Conservation (phyloP, 2,888 invertebrate species). For the Nomada goodeniana region DNA sequence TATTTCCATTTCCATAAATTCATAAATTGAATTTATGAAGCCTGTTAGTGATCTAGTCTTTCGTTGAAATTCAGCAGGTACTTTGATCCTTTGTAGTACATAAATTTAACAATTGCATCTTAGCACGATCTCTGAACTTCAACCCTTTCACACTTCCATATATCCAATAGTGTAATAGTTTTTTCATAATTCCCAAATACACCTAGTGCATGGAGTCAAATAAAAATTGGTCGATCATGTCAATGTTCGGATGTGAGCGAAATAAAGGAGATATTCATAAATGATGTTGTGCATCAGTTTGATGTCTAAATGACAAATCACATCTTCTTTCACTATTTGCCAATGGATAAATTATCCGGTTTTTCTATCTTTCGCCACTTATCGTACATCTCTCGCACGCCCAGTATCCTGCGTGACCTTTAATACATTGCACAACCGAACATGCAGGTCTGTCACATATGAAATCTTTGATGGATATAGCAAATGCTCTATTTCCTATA, state of each 20-base stretch:
- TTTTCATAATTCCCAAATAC: too few relatives aligned
- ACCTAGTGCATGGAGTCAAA: background rate
- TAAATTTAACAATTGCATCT: too few relatives aligned
- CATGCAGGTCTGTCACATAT: background rate
- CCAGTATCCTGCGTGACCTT: constrained; percentile 6
- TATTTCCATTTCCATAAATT: too few relatives aligned
- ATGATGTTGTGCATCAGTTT: background rate
- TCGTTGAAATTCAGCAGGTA: too few relatives aligned
- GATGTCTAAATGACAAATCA: constrained; percentile 5
- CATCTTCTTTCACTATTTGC: background rate
- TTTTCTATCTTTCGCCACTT: too few relatives aligned
- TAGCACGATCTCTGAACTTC: too few relatives aligned
- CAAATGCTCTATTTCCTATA: background rate
- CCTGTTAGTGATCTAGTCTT: too few relatives aligned
- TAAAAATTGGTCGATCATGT: constrained; percentile 5
- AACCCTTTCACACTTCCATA: too few relatives aligned
- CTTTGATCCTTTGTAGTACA: too few relatives aligned
- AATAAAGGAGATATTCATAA: constrained; percentile 2
- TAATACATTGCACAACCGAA: background rate
- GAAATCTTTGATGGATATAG: too few relatives aligned
- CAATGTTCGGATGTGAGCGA: background rate
- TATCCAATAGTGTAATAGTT: too few relatives aligned
- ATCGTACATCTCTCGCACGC: background rate
- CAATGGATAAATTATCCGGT: background rate
- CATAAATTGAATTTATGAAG: too few relatives aligned